Evolutionary conservation across 2,113 vertebrate species (phyloP), one percentile per base, ranked within the genome.

Genomic region (Atherinomorus stipes): DNA sequence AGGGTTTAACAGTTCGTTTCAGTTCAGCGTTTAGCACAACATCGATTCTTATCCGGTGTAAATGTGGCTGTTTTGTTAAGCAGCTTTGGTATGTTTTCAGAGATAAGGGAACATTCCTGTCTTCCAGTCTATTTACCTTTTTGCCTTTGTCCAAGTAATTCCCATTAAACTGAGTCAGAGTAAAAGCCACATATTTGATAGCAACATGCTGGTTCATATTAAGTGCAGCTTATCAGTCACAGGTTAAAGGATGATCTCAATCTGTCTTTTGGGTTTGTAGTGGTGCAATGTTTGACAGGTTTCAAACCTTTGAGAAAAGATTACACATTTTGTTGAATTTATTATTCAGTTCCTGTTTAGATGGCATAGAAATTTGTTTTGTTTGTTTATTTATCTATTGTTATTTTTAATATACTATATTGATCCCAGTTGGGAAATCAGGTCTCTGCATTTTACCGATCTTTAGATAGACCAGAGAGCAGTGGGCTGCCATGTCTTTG

Each of bases 41-140:
- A 66, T 22, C 25, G 21, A 60, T 68, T 45, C 76, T 21, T 18
- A 85, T 67, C 63, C 31, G 15, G 26, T 6, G 44, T 38, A 31
- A 19, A 63, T 49, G 21, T 7, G 3, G 0, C 15, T 81, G 63
- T 37, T 72, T 57, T 58, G 57, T 52, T 70, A 81, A 83, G 53
- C 76, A 58, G 73, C 66, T 82, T 74, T 75, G 40, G 37, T 21
- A 37, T 81, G 49, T 85, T 81, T 65, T 49, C 40, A 64, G 57
- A 70, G 61, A 77, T 45, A 62, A 79, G 42, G 80, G 4, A 10
- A 50, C 47, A 77, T 85, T 85, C 74, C 74, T 51, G 0, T 16
- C 60, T 25, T 42, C 7, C 1, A 37, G 34, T 49, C 38, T 13
- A 42, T 71, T 71, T 60, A 50, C 66, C 19, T 74, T 53, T 52